Base-by-base conservation (phyloP, 2,888 invertebrate species). In the Julus scanicus region DNA sequence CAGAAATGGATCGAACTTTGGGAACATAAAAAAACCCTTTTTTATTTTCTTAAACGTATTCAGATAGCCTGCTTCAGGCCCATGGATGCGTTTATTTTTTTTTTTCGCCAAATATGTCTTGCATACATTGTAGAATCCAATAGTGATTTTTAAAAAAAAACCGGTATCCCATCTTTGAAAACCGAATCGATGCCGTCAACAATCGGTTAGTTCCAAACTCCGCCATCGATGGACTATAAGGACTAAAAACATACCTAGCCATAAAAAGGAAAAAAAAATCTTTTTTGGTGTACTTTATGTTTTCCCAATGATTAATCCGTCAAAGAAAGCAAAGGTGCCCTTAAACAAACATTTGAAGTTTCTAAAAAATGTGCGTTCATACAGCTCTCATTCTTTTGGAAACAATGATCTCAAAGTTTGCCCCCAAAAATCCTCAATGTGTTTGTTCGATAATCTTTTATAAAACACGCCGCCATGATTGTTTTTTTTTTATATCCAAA, bases 11-110 rank as follows among this genome's bases (percentile, higher is more conserved):
- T 80, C 37, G 80, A 37, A 37, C 80, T 80, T 80, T 80, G 37
- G 37, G 80, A 37, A 9, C 80, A 29, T 13, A 29, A 80, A 80
- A 63, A 80, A 80, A 80, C 37, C 80, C 80, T 80, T 80, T 80
- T 80, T 80, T 80, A 80, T 37, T 39, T 80, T 80, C 80, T 29
- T 71, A 29, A 71, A 29, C 71, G 71, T 11, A 71, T 71, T 71
- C 80, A 15, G 29, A 9, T 80, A 37, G 37, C 63, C 80, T 37
- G 39, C 80, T 37, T 37, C 80, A 37, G 80, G 37, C 80, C 80
- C 80, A 80, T 80, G 80, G 13, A 80, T 80, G 80, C 37, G 15
- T 4, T 4, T n/a, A n/a, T n/a, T 1, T 63, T 80, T 80, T 44
- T 80, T 37, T 15, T 15, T 15, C 29, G 29, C 37, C 11, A 11